Conservation (phyloP, 2,113 vertebrate genomes). For the Ictidomys tridecemlineatus region DNA sequence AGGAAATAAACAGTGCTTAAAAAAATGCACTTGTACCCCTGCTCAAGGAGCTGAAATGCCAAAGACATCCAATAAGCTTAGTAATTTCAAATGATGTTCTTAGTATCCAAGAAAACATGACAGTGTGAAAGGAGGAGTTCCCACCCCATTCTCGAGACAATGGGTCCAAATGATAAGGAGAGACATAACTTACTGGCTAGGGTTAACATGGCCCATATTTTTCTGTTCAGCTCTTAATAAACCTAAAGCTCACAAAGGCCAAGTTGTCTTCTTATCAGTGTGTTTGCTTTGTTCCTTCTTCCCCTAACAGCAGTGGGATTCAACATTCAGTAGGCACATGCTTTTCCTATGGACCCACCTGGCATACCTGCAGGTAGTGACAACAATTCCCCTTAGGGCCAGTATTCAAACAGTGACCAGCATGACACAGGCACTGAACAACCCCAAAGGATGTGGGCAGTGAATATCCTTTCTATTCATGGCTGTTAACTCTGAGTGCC, state of each 20-base stretch:
- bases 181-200: neutral
- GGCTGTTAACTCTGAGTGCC: neutral
- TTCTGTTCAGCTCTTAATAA: neutral
- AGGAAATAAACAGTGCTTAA: neutral
- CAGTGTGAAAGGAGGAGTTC: neutral
- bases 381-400: neutral
- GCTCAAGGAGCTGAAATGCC: neutral
- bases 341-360: neutral
- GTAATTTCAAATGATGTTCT: neutral
- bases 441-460: neutral
- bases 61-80: neutral
- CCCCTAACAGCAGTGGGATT: neutral
- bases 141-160: neutral
- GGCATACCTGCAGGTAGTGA: neutral
- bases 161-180: neutral
- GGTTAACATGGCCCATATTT: neutral
- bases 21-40: neutral
- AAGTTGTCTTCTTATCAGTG: neutral
- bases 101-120: neutral
- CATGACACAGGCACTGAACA: neutral
- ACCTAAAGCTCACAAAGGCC: neutral
- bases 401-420: neutral
- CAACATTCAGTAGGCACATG: neutral
- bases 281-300: neutral
- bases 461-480: accelerated